Conservation (phyloP, 2,113 vertebrate species). For the Chauna torquata region DNA sequence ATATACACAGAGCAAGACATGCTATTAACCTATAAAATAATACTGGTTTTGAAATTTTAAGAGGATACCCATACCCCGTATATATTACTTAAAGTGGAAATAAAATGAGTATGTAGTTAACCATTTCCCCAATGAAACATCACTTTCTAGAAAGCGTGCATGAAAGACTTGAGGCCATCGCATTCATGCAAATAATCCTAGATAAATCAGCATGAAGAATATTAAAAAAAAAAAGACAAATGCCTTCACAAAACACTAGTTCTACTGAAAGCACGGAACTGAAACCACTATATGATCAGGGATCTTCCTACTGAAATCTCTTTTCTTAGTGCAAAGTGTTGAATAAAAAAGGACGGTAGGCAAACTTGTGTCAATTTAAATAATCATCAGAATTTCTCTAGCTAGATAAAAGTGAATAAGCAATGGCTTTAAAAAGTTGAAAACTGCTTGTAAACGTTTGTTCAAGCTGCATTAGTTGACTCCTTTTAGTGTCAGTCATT, state of each 20-base stretch:
- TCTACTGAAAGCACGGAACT: not conserved
- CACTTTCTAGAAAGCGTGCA: not conserved
- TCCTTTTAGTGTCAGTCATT: not conserved
- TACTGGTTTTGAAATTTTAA: not conserved
- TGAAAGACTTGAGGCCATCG: not conserved
- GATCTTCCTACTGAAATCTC: not conserved
- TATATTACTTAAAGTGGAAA: not conserved
- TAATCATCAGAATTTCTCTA: not conserved
- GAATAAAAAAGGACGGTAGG: not conserved
- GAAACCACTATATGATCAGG: not conserved
- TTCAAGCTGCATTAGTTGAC: not conserved
- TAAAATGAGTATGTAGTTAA: not conserved
- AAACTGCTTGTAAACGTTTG: not conserved
- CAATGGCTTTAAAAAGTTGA: not conserved
- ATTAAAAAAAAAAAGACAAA: not conserved
- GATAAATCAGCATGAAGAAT: not conserved
- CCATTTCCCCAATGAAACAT: not conserved
- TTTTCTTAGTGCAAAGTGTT: not conserved
- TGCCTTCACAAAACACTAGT: not conserved
- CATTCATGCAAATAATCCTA: not conserved
- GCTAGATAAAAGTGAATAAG: not conserved
- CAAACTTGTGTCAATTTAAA: not conserved
- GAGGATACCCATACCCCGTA: not conserved
- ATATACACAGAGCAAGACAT: slow-evolving; percentile 10
- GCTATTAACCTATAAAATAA: slow-evolving; percentile 3